phyloP scores from a whole-genome alignment of 2,113 vertebrate genomes.

The Gallinago paraguaiae region DNA sequence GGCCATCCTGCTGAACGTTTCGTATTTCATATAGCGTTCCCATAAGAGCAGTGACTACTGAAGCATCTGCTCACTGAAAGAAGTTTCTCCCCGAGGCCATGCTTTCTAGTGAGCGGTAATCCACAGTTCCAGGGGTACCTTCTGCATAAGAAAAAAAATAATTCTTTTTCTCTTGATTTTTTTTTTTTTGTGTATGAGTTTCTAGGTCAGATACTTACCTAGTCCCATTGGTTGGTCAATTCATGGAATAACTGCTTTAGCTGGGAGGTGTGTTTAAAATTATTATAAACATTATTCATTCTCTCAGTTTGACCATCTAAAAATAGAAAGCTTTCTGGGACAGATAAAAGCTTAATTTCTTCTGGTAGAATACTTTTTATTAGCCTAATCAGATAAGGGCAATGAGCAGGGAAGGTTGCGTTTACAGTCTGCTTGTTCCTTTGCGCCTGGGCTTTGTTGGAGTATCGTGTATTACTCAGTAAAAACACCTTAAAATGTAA shows the following conservation, averaged over 20 bases:
- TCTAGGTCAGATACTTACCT: neutral
- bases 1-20: neutral
- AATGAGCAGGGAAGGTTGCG: neutral
- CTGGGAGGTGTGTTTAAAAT: neutral
- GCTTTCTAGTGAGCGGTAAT: neutral
- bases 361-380: slow-evolving; percentile 11
- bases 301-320: neutral
- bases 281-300: neutral
- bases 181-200: neutral
- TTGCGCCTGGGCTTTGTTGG: neutral
- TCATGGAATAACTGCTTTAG: neutral
- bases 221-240: neutral
- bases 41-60: neutral
- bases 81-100: neutral
- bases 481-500: neutral
- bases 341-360: neutral
- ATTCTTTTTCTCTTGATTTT: neutral
- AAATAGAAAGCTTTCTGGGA: slow-evolving; percentile 35
- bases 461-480: neutral
- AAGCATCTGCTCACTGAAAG: neutral
- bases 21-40: neutral
- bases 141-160: neutral
- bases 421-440: neutral
- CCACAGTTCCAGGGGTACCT: neutral
- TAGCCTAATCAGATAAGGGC: neutral